Evolutionary conservation across 2,113 vertebrate genomes (phyloP), one percentile per base, ranked within the genome.

Genomic region (Labrus mixtus): DNA sequence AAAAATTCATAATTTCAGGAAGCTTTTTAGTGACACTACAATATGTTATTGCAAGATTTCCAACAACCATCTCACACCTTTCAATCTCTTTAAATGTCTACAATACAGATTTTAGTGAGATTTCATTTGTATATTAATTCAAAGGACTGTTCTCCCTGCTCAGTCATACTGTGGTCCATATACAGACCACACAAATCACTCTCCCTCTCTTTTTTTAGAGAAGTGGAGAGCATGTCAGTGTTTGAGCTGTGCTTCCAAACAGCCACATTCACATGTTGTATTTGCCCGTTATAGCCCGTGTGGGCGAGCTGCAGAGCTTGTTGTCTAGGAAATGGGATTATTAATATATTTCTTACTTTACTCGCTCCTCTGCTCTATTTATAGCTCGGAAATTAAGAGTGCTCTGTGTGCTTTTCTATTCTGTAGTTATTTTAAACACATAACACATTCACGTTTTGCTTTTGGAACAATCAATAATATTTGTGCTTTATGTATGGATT

Each of bases 241-340:
- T 85, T 55, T 20, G 58, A 50, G 19, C 56, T 20, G 12, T 58
- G 58, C 51, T 71, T 83, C 73, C 64, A 79, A 68, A 79, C 51
- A 76, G 81, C 51, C 62, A n/a, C 25, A 86, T 73, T 87, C 84
- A 82, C 72, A 85, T 77, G 45, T 88, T 77, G 87, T 83, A 76
- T 86, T 45, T 79, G 90, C 79, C 83, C 58, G n/a, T 84, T 82
- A 81, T 75, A 92, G 77, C 62, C 67, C 82, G 80, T 82, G 93
- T 92, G 92, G 90, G 92, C 53, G 84, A 87, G 73, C 84, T 84
- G 87, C 80, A 46, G 86, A 86, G 78, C 82, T 79, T 81, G 90
- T 93, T 65, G 91, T 91, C 91, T 91, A 87, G 89, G 91, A 92
- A 90, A 93, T 89, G 43, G 59, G 79, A 83, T 85, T 92, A 87